These are phyloP conservation scores for Drosophila eugracilis DNA, from an alignment of 1,140 invertebrate species.

Conservation along the genomic window DNA sequence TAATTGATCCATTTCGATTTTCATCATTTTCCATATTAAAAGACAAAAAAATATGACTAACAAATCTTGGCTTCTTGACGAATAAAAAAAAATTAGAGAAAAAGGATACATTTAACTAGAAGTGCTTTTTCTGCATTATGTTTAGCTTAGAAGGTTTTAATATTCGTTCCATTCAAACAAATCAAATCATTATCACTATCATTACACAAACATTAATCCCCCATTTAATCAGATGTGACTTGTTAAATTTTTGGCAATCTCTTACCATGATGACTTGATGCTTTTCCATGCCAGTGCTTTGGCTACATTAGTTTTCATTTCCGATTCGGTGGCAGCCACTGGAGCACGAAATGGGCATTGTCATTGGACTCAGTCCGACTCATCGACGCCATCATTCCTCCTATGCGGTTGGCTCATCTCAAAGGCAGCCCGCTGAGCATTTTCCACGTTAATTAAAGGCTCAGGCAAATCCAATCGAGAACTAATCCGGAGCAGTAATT, in stretches of 20 bases:
- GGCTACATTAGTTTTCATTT: constrained; percentile 19
- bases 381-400: constrained; percentile 8
- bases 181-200: neutral
- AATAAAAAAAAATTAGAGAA: too few species aligned
- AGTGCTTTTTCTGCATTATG: too few species aligned
- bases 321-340: constrained; percentile 26
- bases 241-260: constrained; percentile 4
- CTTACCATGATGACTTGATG: constrained; percentile 37
- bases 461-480: constrained; percentile 30
- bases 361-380: constrained; percentile 13
- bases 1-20: neutral
- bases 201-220: neutral
- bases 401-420: neutral
- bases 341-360: constrained; percentile 34
- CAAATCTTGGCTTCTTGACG: neutral
- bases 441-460: constrained; percentile 36
- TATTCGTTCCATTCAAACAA: too few species aligned
- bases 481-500: constrained; percentile 24
- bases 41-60: neutral
- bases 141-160: too few species aligned
- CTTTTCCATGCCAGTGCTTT: constrained; percentile 44
- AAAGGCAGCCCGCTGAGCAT: neutral
- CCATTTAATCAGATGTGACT: constrained; percentile 7
- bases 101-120: too few species aligned
- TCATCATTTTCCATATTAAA: constrained; percentile 27